Conservation (phyloP, 2,113 vertebrate genomes). For the Oceanites oceanicus region DNA sequence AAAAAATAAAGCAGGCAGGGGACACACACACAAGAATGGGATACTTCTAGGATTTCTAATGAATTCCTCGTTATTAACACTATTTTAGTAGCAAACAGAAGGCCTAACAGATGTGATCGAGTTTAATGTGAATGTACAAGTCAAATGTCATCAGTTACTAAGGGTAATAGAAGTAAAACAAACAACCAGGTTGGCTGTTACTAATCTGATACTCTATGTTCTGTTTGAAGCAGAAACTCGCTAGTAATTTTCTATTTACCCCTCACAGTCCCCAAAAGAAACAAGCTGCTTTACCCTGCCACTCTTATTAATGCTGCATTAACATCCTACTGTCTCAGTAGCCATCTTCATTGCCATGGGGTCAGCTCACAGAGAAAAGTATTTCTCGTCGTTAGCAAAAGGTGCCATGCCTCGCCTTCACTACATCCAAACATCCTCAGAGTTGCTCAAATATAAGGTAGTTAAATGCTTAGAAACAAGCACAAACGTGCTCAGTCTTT, state of each 20-base stretch:
- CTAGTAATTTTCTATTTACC: not conserved
- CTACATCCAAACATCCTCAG: not conserved
- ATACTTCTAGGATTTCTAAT: not conserved
- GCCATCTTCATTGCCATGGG: not conserved
- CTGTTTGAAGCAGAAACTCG: not conserved
- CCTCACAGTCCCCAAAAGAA: not conserved
- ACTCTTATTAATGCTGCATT: not conserved
- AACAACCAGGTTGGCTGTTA: not conserved
- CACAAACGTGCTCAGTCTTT: not conserved
- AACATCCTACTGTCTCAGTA: not conserved
- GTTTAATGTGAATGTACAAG: not conserved
- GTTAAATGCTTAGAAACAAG: not conserved
- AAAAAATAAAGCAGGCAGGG: not conserved
- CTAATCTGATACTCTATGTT: not conserved
- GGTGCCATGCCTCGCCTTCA: not conserved
- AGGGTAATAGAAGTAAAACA: not conserved
- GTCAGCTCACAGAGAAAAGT: not conserved
- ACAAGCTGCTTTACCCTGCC: not conserved
- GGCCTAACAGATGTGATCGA: not conserved
- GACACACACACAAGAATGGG: not conserved
- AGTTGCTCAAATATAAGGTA: not conserved
- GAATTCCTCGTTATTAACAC: not conserved
- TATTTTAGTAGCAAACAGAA: slow-evolving; percentile 24
- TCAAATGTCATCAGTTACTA: not conserved
- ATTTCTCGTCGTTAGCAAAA: not conserved